Percentiles rank a stretch among this genome's conserved stretches.
These are phyloP conservation scores for Stenchaetothrips biformis DNA, from an alignment of 2,888 invertebrate species.

Conservation along the genomic window DNA sequence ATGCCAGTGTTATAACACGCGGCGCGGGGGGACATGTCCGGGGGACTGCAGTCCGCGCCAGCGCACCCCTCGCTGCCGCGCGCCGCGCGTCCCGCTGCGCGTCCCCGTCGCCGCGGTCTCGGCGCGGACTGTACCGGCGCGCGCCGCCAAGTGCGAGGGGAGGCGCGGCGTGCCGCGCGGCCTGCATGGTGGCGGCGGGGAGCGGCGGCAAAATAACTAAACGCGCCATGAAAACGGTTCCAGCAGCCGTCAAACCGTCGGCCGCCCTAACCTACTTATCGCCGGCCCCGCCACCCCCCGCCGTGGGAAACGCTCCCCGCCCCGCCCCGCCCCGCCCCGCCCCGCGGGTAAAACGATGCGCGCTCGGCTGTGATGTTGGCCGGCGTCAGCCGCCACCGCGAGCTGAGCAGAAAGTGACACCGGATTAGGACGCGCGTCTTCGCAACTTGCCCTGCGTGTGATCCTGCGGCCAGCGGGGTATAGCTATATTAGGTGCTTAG, in stretches of 20 bases:
- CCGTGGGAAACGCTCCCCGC: not conserved
- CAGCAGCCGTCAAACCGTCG: not conserved
- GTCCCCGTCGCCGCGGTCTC: not conserved
- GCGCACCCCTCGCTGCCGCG: not conserved
- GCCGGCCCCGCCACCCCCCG: not conserved
- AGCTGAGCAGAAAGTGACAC: not conserved
- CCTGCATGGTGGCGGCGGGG: not conserved
- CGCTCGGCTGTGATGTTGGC: not conserved
- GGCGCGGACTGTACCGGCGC: not conserved
- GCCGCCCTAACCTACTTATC: constrained; percentile 9
- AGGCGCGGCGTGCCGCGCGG: not conserved
- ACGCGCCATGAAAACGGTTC: constrained; percentile 1
- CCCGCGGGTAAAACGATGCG: not conserved
- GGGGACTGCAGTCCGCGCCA: not conserved
- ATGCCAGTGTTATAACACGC: not conserved
- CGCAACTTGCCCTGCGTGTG: no score
- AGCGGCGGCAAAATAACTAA: not conserved
- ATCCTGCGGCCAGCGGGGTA: no score
- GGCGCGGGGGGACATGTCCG: not conserved
- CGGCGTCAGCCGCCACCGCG: no score
- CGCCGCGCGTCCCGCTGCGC: no score
- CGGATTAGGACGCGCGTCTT: no score
- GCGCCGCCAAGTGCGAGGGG: not conserved
- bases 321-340: not conserved
- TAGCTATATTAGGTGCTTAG: no score